A percentile compares a stretch with the other conserved stretches of the same genome.
phyloP scores from a whole-genome alignment of 2,797 vertebrate species.

The Mionectes olivaceus region DNA sequence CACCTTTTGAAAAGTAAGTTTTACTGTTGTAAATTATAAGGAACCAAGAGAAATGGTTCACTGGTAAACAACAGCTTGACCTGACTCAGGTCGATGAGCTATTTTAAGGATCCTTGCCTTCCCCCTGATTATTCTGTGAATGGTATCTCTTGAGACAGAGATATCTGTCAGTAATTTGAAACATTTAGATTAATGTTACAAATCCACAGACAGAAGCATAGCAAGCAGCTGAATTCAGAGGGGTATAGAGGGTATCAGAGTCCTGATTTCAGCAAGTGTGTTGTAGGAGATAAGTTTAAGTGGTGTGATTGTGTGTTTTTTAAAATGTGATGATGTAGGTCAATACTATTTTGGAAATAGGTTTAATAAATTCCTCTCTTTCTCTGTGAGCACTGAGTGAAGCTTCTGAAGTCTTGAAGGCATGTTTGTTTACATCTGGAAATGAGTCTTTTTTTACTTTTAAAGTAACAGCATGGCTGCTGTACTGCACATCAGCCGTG shows the following conservation, averaged over 20 bases:
- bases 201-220: background rate
- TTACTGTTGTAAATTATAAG: background rate
- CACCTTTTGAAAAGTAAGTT: background rate
- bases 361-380: background rate
- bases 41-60: background rate
- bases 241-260: background rate
- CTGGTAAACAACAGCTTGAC: background rate
- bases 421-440: background rate
- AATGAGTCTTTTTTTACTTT: background rate
- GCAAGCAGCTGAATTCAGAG: background rate
- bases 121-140: background rate
- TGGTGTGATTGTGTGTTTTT: background rate
- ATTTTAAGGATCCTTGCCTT: background rate
- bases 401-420: background rate
- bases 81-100: background rate
- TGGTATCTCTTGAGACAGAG: background rate
- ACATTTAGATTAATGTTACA: background rate
- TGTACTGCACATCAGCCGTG: background rate
- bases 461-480: background rate
- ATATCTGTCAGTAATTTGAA: background rate
- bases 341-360: background rate
- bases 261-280: background rate
- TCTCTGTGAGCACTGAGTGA: background rate
- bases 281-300: background rate
- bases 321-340: background rate